Conservation (phyloP, 2,113 vertebrate genomes). For the Megaceryle torquata region DNA sequence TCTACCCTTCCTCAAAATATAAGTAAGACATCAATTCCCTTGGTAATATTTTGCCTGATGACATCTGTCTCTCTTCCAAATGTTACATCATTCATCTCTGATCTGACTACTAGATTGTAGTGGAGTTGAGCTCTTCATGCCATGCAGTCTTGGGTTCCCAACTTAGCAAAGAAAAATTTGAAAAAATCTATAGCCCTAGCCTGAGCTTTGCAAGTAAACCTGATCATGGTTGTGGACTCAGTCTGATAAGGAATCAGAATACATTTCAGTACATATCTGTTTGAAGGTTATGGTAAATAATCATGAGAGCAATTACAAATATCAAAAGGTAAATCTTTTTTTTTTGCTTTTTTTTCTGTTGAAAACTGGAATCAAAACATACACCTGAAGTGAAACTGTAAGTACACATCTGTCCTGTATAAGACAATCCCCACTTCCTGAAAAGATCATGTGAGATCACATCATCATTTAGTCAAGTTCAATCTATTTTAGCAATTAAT, state of each 20-base stretch:
- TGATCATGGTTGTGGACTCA: not conserved
- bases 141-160: not conserved
- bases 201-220: not conserved
- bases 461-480: not conserved
- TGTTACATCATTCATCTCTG: not conserved
- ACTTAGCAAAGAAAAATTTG: not conserved
- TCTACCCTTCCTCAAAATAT: not conserved
- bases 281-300: not conserved
- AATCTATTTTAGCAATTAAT: not conserved
- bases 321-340: not conserved
- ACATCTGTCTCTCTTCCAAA: not conserved
- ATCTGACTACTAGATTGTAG: not conserved
- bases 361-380: not conserved
- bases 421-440: not conserved
- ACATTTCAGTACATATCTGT: not conserved
- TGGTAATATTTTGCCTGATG: not conserved
- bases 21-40: not conserved
- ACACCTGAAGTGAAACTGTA: not conserved
- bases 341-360: not conserved
- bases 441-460: not conserved
- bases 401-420: not conserved
- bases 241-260: not conserved
- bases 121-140: not conserved
- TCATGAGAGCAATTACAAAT: not conserved
- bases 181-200: not conserved